Conservation (phyloP, 2,797 vertebrate species). For the Arnoldichthys spilopterus region DNA sequence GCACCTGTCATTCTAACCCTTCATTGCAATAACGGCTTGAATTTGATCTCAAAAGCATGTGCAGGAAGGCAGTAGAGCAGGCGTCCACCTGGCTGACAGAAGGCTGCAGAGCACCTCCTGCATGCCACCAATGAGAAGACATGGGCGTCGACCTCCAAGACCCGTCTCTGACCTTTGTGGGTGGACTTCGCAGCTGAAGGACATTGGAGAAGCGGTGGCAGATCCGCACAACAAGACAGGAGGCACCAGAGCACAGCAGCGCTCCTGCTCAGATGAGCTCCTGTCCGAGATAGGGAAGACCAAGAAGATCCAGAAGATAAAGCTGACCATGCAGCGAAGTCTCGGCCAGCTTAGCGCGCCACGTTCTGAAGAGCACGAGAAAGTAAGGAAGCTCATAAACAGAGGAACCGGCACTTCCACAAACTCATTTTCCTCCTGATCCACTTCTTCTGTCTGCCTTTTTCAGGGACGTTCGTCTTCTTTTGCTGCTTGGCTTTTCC, state of each 20-base stretch:
- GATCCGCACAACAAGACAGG: neutral
- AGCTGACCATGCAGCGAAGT: slow-evolving; percentile 64
- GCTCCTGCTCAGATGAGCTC: slow-evolving; percentile 78
- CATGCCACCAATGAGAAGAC: slow-evolving; percentile 63
- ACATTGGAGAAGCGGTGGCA: slow-evolving; percentile 24
- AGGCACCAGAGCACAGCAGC: slow-evolving; percentile 53
- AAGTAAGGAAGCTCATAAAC: slow-evolving; percentile 74
- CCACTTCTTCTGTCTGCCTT: neutral
- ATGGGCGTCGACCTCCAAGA: slow-evolving; percentile 46
- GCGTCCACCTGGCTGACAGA: slow-evolving; percentile 67
- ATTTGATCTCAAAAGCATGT: slow-evolving; percentile 67
- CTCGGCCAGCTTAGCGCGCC: slow-evolving; percentile 46
- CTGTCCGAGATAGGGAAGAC: slow-evolving; percentile 74
- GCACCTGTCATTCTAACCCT: neutral
- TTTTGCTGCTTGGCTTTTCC: neutral
- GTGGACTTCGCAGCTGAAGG: slow-evolving; percentile 62
- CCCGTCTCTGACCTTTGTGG: slow-evolving; percentile 61
- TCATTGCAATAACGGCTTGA: slow-evolving; percentile 38
- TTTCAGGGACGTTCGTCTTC: neutral
- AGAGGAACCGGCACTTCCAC: slow-evolving; percentile 24
- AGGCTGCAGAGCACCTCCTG: slow-evolving; percentile 62
- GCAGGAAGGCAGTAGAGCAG: slow-evolving; percentile 67
- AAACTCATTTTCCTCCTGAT: slow-evolving; percentile 33
- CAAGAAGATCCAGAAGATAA: slow-evolving; percentile 71
- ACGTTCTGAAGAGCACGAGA: slow-evolving; percentile 62